phyloP scores from a whole-genome alignment of 2,113 vertebrate genomes.

The Zosterops borbonicus region DNA sequence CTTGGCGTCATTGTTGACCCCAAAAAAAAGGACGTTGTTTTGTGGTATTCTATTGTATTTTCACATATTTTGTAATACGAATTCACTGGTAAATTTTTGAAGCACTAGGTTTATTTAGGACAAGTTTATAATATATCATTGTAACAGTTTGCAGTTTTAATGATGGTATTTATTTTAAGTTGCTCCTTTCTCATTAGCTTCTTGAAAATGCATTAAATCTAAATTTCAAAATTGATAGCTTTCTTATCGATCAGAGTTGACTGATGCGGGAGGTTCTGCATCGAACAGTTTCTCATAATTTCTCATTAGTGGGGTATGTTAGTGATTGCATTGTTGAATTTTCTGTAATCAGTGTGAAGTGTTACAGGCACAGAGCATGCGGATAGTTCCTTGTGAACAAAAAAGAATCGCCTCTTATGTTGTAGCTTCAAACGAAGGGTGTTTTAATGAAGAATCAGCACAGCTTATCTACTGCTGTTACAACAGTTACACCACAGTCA shows the following conservation, averaged over 20 bases:
- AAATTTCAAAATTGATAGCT: slow-evolving; percentile 63
- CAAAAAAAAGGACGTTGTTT: slow-evolving; percentile 45
- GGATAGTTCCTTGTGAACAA: slow-evolving; percentile 36
- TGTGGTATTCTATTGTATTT: slow-evolving; percentile 70
- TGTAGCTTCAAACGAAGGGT: slow-evolving; percentile 45
- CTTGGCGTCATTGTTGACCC: slow-evolving; percentile 45
- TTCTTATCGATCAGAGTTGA: slow-evolving; percentile 63
- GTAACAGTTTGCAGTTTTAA: slow-evolving; percentile 71
- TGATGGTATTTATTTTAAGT: slow-evolving; percentile 71
- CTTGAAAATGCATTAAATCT: slow-evolving; percentile 71
- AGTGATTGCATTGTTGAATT: slow-evolving; percentile 62
- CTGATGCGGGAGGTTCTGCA: slow-evolving; percentile 53
- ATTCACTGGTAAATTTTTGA: slow-evolving; percentile 71
- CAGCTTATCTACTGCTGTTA: slow-evolving; percentile 35
- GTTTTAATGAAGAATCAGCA: slow-evolving; percentile 37
- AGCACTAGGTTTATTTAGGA: slow-evolving; percentile 71
- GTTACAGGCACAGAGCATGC: slow-evolving; percentile 64
- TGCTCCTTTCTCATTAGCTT: slow-evolving; percentile 72
- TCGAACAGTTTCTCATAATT: slow-evolving; percentile 48
- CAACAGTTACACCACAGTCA: slow-evolving; percentile 17
- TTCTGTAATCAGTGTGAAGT: slow-evolving; percentile 56
- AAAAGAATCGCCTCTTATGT: slow-evolving; percentile 22
- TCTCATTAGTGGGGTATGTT: slow-evolving; percentile 53
- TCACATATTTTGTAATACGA: slow-evolving; percentile 71
- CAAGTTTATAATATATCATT: slow-evolving; percentile 66